Conservation (phyloP, 2,113 vertebrate genomes). For the Neopipo cinnamomea region DNA sequence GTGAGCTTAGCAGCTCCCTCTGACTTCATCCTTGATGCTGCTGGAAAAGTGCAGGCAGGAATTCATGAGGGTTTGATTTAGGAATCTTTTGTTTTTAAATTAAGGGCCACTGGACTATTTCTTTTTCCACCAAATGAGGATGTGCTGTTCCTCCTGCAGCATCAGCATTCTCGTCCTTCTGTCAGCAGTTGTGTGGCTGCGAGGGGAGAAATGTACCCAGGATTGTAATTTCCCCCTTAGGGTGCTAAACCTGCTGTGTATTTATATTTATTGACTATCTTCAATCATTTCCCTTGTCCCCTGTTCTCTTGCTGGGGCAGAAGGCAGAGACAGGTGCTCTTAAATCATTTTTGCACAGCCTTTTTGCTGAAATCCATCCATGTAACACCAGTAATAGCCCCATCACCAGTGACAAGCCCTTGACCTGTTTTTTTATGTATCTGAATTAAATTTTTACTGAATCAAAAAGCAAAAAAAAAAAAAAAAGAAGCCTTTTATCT, state of each 20-base stretch:
- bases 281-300: neutral
- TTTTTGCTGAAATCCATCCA: neutral
- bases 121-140: neutral
- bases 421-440: slow-evolving; percentile 12
- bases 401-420: neutral
- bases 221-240: neutral
- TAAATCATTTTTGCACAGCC: neutral
- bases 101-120: neutral
- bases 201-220: neutral
- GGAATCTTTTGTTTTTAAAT: neutral
- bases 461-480: neutral
- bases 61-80: neutral
- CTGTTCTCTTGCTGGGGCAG: neutral
- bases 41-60: neutral
- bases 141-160: neutral
- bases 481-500: neutral
- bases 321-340: neutral
- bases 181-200: neutral
- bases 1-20: neutral
- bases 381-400: neutral
- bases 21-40: neutral
- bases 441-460: neutral
- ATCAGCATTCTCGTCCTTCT: neutral
- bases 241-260: neutral
- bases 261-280: slow-evolving; percentile 1